A percentile compares a stretch with the other conserved stretches of the same genome.
These are phyloP conservation scores for Perca flavescens DNA, from an alignment of 2,113 vertebrate genomes.

Conservation along the genomic window DNA sequence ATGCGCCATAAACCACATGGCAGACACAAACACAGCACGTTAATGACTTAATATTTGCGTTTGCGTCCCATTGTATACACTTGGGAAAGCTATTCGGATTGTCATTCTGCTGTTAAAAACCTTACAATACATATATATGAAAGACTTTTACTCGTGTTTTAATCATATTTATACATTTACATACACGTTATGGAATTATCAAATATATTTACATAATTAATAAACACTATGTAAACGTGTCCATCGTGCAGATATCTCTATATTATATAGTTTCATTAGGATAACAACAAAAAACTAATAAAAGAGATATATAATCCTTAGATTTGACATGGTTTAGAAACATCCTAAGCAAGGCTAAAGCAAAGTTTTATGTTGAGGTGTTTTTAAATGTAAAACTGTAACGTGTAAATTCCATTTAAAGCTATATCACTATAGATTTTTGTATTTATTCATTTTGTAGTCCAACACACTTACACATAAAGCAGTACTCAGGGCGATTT, in stretches of 20 bases:
- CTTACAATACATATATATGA: background rate
- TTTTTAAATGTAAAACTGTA: background rate
- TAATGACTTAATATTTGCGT: slow-evolving; percentile 41
- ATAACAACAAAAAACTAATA: no score
- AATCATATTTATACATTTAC: no score
- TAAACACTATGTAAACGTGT: no score
- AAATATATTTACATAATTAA: no score
- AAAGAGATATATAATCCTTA: no score
- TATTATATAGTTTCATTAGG: no score
- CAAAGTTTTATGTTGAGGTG: background rate
- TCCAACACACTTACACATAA: background rate
- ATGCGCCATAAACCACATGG: slow-evolving; percentile 63
- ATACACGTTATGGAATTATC: no score
- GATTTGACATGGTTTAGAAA: background rate
- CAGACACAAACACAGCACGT: slow-evolving; percentile 63
- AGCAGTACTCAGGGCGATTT: background rate
- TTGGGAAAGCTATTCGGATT: background rate
- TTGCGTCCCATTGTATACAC: slow-evolving; percentile 1
- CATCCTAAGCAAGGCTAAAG: background rate
- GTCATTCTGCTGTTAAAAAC: background rate
- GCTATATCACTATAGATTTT: background rate
- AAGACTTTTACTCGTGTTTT: no score
- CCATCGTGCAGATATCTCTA: no score
- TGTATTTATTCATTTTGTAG: background rate
- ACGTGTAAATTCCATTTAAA: background rate